Conservation (phyloP, 2,888 invertebrate species). For the Oscheius sp. region DNA sequence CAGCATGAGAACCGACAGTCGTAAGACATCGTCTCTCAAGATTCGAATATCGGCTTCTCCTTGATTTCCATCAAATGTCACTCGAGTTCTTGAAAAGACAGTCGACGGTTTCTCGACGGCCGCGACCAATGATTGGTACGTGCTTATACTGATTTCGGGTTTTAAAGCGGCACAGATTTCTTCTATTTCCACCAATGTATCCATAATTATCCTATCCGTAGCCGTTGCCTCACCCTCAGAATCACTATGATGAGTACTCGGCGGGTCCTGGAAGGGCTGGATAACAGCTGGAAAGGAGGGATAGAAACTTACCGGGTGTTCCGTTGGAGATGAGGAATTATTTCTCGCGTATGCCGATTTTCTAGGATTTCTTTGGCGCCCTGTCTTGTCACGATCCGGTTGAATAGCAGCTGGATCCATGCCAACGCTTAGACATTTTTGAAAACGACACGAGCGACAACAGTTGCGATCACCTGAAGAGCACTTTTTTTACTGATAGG, state of each 20-base stretch:
- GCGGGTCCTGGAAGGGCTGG: constrained; percentile 17
- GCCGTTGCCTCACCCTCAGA: constrained; percentile 17
- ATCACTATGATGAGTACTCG: not conserved
- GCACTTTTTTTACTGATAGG: not conserved
- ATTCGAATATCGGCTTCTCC: constrained; percentile 8
- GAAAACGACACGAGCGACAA: constrained; percentile 27
- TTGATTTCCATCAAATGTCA: constrained; percentile 2
- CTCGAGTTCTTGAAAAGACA: constrained; percentile 18
- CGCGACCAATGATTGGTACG: constrained; percentile 5
- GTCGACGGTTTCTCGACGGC: constrained; percentile 25
- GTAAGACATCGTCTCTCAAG: constrained; percentile 12
- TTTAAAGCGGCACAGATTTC: constrained; percentile 23
- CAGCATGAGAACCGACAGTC: constrained; percentile 24
- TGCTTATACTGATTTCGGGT: constrained; percentile 23
- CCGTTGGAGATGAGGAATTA: not conserved
- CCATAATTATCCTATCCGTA: constrained; percentile 23
- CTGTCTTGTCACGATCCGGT: constrained; percentile 31
- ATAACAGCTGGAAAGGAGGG: not conserved
- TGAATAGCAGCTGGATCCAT: constrained; percentile 32
- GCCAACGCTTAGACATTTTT: constrained; percentile 26
- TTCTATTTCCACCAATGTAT: constrained; percentile 27
- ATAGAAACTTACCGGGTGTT: not conserved
- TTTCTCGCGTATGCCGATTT: constrained; percentile 24
- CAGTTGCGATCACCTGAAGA: constrained; percentile 30
- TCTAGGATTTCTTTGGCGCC: constrained; percentile 26